Evolutionary conservation across 2,888 invertebrate genomes (phyloP).

Genomic region (Archips crataeganus): DNA sequence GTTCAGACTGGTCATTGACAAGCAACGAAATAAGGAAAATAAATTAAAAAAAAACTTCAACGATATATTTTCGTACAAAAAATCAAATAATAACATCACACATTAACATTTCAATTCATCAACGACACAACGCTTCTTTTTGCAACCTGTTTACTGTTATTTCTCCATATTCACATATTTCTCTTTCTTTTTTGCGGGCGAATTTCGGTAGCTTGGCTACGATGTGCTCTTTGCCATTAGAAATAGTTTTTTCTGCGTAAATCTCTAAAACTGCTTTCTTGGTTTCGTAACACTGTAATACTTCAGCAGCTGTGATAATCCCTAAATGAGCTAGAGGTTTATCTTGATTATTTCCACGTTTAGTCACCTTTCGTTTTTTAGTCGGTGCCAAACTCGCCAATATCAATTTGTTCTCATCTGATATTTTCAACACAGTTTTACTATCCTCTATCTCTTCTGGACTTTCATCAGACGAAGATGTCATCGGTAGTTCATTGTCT

Average conservation of each 20-base stretch:
- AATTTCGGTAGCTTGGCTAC: slow-evolving; percentile 70
- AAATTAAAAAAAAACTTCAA: slow-evolving; percentile 9
- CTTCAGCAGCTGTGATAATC: slow-evolving; percentile 50
- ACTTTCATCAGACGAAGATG: not conserved
- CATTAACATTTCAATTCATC: slow-evolving; percentile 32
- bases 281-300: slow-evolving; percentile 70
- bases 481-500: slow-evolving; percentile 13
- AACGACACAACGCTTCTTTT: slow-evolving; percentile 55
- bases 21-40: not conserved
- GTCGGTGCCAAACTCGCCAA: slow-evolving; percentile 14
- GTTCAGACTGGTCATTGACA: no score
- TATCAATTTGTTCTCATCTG: slow-evolving; percentile 55
- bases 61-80: slow-evolving; percentile 3
- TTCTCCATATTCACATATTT: slow-evolving; percentile 43
- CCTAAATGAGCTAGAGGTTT: slow-evolving; percentile 28
- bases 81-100: slow-evolving; percentile 13
- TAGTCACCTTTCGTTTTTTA: slow-evolving; percentile 22
- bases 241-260: slow-evolving; percentile 63
- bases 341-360: slow-evolving; percentile 2
- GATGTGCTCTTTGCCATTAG: slow-evolving; percentile 55
- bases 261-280: slow-evolving; percentile 77
- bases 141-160: slow-evolving; percentile 40
- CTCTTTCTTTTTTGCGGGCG: slow-evolving; percentile 52
- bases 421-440: slow-evolving; percentile 50
- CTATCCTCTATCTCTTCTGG: slow-evolving; percentile 13